Percentiles rank a stretch among this genome's conserved stretches.
Conservation (phyloP, 2,113 vertebrate genomes). For the Synchiropus splendidus region DNA sequence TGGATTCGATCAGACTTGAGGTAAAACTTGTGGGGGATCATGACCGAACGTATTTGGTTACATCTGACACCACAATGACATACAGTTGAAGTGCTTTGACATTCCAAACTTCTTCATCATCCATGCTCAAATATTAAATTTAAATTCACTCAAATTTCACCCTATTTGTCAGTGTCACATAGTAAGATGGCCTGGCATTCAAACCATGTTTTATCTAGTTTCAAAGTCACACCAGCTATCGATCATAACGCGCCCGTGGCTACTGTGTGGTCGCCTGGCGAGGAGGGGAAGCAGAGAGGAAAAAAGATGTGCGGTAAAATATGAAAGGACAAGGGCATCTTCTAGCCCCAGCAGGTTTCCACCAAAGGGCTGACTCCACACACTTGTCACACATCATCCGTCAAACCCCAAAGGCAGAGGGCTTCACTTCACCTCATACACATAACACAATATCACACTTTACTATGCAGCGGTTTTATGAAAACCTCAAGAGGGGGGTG, state of each 20-base stretch:
- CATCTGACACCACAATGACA: no score
- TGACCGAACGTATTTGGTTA: no score
- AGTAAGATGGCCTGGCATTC: slow-evolving; percentile 2
- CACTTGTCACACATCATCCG: slow-evolving; percentile 58
- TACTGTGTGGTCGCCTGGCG: slow-evolving; percentile 11
- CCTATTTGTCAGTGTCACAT: no score
- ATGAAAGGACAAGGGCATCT: slow-evolving; percentile 55
- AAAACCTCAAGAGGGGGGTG: slow-evolving; percentile 28
- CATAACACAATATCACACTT: slow-evolving; percentile 6
- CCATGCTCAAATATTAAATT: no score
- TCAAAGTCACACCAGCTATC: slow-evolving; percentile 53
- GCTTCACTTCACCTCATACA: not conserved
- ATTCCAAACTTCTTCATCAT: no score
- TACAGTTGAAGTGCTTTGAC: no score
- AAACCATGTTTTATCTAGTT: slow-evolving; percentile 37
- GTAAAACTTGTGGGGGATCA: no score
- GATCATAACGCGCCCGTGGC: slow-evolving; percentile 29
- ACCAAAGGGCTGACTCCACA: slow-evolving; percentile 62
- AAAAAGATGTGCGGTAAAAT: slow-evolving; percentile 46
- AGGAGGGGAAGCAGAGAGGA: slow-evolving; percentile 9
- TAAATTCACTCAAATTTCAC: no score
- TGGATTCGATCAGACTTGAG: no score
- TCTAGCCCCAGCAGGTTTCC: slow-evolving; percentile 44
- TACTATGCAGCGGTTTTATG: not conserved
- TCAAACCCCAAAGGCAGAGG: slow-evolving; percentile 31